Evolutionary conservation across 2,888 invertebrate species (phyloP), one percentile per base, ranked within the genome.

Genomic region (Serripes groenlandicus): DNA sequence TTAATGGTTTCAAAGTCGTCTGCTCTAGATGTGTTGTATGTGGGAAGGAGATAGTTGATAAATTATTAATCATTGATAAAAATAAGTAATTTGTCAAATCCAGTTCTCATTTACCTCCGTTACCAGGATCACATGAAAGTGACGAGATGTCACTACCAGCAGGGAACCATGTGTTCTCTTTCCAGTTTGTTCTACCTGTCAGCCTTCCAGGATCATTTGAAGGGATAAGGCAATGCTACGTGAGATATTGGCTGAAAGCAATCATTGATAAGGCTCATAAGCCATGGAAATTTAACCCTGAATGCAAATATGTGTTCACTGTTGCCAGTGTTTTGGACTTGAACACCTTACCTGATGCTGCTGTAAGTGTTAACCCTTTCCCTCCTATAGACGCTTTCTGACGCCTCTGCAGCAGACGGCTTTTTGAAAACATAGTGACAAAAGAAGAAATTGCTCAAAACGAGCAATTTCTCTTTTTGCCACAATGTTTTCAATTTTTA

Each of bases 281-380:
- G 26, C 97, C 98, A 7, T 97, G 97, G 96, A 97, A 97, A 91
- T 97, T 97, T 93, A 97, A 98, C 95, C 97, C 97, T 92, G 97
- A 97, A 88, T 96, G 96, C 68, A 97, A 97, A 95, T 96, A 96
- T 94, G 96, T 97, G 4, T 98, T 98, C 92, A 97, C 97, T 68
- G 96, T 98, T 11, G 96, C 97, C 75, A 96, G 97, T 78, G 96
- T 97, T 3, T 95, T 98, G 88, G 98, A 98, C 94, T 96, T 98
- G 87, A 98, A 98, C 95, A 73, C 83, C 11, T 86, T 92, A 54
- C 90, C 91, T 5, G 83, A 85, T 75, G 86, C 86, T 9, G 58
- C 74, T 56, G 91, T 92, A 79, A 77, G 86, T 77, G 35, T n/a
- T n/a, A n/a, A n/a, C n/a, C n/a, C n/a, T n/a, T n/a, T n/a, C n/a